A percentile compares a stretch with the other conserved stretches of the same genome.
phyloP scores from a whole-genome alignment of 2,113 vertebrate species.

The Actenoides lindsayi region DNA sequence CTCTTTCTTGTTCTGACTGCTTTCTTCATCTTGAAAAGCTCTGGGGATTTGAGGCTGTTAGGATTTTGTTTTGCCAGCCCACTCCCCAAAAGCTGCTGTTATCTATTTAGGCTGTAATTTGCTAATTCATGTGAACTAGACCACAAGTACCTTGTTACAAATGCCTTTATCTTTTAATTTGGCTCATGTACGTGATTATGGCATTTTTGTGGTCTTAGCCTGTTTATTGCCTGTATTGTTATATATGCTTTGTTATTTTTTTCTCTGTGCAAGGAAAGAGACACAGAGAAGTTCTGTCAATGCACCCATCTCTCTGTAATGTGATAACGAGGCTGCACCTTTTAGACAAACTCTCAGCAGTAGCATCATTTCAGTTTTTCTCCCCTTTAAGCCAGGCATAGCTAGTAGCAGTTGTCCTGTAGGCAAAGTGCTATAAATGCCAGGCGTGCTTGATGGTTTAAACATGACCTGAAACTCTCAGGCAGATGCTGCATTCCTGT shows the following conservation, averaged over 20 bases:
- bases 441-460: background rate
- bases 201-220: background rate
- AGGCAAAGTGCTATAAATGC: background rate
- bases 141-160: background rate
- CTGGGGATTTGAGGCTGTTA: background rate
- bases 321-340: background rate
- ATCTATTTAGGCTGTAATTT: background rate
- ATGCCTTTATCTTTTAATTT: background rate
- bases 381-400: background rate
- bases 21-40: background rate
- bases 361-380: background rate
- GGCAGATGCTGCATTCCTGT: background rate
- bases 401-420: background rate
- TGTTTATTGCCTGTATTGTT: background rate
- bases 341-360: background rate
- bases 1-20: background rate
- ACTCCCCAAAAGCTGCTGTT: background rate
- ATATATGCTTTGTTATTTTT: background rate
- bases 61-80: background rate
- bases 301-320: background rate
- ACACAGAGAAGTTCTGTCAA: background rate
- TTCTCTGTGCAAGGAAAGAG: background rate
- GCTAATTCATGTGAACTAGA: background rate
- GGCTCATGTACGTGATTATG: rapidly evolving
- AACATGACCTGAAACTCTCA: background rate